phyloP scores from a whole-genome alignment of 2,113 vertebrate genomes.

The Otolemur garnettii region DNA sequence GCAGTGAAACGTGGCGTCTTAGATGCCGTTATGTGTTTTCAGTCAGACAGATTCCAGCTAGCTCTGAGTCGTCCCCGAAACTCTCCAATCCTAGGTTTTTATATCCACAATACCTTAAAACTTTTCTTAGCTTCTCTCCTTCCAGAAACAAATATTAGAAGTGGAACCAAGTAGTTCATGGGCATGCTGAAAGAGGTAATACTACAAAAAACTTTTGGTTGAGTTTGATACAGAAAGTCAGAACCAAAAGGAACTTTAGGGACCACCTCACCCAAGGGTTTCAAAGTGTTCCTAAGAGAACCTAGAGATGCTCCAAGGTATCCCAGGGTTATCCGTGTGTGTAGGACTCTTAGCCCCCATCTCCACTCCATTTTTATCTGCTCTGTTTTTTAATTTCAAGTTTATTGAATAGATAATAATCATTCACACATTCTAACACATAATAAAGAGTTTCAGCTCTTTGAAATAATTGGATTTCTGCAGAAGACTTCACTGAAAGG shows the following conservation, averaged over 20 bases:
- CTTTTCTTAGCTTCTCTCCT: neutral
- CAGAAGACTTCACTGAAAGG: neutral
- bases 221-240: neutral
- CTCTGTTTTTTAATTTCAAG: neutral
- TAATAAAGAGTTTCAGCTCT: neutral
- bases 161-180: neutral
- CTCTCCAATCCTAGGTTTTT: neutral
- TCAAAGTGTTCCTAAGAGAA: neutral
- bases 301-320: neutral
- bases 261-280: neutral
- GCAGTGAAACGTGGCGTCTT: conserved; percentile 83
- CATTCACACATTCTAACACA: neutral
- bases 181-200: neutral
- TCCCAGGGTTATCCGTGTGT: neutral
- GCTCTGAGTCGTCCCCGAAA: neutral
- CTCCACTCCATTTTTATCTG: neutral
- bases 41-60: conserved; percentile 23
- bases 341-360: neutral
- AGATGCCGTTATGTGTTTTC: conserved; percentile 68
- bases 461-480: neutral
- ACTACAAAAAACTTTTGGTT: neutral
- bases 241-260: neutral
- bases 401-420: neutral
- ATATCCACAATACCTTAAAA: accelerated
- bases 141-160: neutral